These are phyloP conservation scores for Tinea semifulvella DNA, from an alignment of 2,888 invertebrate species.

Conservation along the genomic window DNA sequence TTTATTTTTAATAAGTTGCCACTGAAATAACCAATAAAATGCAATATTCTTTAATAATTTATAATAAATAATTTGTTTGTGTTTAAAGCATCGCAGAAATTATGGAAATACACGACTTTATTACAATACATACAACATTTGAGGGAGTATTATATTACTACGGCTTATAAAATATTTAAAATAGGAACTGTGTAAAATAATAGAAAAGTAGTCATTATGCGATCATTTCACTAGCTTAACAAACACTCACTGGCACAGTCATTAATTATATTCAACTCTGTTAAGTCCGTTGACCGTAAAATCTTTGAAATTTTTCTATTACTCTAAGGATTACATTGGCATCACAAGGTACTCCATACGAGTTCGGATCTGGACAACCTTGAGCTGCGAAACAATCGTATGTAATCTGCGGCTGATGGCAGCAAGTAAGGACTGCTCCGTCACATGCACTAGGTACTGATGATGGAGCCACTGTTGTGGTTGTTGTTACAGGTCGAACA, in stretches of 20 bases:
- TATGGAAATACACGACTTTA: too few relatives aligned
- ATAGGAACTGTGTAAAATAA: neutral
- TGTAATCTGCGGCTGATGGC: slow-evolving; percentile 33
- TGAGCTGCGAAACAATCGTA: slow-evolving; percentile 38
- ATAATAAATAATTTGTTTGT: too few relatives aligned
- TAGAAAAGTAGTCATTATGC: neutral
- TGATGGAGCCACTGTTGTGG: slow-evolving; percentile 39
- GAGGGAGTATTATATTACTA: too few relatives aligned
- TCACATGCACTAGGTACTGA: slow-evolving; percentile 35
- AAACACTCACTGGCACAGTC: slow-evolving; percentile 1
- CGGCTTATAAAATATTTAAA: slow-evolving; percentile 2
- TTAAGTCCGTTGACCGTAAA: slow-evolving; percentile 30
- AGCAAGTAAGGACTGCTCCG: slow-evolving; percentile 42
- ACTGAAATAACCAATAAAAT: too few relatives aligned
- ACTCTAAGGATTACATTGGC: slow-evolving; percentile 31
- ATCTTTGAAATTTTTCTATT: slow-evolving; percentile 35
- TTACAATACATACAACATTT: too few relatives aligned
- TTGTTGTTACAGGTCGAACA: slow-evolving; percentile 26
- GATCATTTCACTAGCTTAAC: neutral
- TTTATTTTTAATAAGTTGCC: too few relatives aligned
- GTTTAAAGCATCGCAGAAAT: too few relatives aligned
- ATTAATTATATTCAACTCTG: neutral
- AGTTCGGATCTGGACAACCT: slow-evolving; percentile 53
- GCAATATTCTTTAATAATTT: too few relatives aligned
- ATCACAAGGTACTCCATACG: slow-evolving; percentile 40